A percentile compares a stretch with the other conserved stretches of the same genome.
Evolutionary conservation across 2,888 invertebrate genomes (phyloP).

Genomic region (Ochropleura leucogaster): DNA sequence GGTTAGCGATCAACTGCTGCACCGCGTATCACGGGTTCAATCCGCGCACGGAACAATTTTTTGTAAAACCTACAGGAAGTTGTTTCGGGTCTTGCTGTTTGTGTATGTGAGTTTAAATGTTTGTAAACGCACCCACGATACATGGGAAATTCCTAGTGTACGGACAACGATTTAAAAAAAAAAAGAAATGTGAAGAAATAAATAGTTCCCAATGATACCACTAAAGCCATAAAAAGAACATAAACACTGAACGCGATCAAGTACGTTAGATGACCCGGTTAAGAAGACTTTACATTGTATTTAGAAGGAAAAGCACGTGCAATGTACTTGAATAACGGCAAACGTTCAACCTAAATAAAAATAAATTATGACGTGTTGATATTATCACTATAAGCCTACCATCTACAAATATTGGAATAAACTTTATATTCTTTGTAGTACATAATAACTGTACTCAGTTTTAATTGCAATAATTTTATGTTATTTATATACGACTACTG

Average conservation of each 20-base stretch:
- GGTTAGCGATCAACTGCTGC: no score
- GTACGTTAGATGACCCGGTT: conserved; percentile 56
- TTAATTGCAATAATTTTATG: conserved; percentile 43
- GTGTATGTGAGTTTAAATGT: no score
- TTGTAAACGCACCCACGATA: no score
- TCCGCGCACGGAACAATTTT: no score
- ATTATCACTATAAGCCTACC: conserved; percentile 14
- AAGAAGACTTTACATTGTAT: conserved; percentile 45
- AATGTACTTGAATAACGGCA: conserved; percentile 43
- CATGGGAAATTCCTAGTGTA: no score
- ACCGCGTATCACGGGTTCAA: no score
- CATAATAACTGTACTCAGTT: conserved; percentile 43
- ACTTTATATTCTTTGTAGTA: conserved; percentile 55
- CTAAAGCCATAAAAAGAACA: conserved; percentile 21
- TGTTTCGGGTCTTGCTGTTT: no score
- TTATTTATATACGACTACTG: conserved; percentile 32
- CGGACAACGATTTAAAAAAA: no score
- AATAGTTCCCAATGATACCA: conserved; percentile 13
- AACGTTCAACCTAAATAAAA: conserved; percentile 65
- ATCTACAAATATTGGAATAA: conserved; percentile 56
- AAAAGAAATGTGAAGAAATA: background rate
- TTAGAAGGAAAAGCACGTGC: conserved; percentile 52
- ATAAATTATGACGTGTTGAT: conserved; percentile 51
- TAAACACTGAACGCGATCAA: conserved; percentile 41
- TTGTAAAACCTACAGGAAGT: no score